Evolutionary conservation across 64 coral and sea anemone species (phyloP), one percentile per base, ranked within the genome.

Genomic region (Montipora sp.): DNA sequence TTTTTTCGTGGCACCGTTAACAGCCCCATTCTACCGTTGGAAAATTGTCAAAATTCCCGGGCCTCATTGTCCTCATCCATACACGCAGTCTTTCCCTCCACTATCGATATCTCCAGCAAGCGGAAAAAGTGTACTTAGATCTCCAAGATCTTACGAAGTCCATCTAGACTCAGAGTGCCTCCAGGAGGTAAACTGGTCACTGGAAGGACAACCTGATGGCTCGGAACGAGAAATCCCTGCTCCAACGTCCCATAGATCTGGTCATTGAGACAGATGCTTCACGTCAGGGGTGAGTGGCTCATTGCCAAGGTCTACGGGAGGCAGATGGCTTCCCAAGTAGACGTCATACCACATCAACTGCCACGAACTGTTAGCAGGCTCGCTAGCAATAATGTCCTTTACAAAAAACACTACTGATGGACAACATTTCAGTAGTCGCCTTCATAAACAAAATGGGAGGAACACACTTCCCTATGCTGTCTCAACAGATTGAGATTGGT

Each of bases 231-330:
- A 79, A 53, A 53, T 47, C 77, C 13, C 77, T 79, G 1, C 5
- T 53, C 47, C 46, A 51, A 16, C 77, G 18, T n/a, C 4, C 46
- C 5, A 70, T 71, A 75, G 79, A 94, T 15, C 44, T 88, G 18
- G 83, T 88, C 13, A 93, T 94, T 24, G 87, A 94, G 27, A 89
- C 67, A 59, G 93, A 90, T 49, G 87, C 79, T 47, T 89, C 92
- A 47, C 78, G 55, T 23, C 7, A 59, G 80, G 93, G 93, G 19
- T 83, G 92, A 79, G 93, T 36, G 36, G 93, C 93, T 15, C 23
- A 69, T 16, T 94, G 93, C 77, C 21, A 94, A 43, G 87, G 93
- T 2, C 65, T 90, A 90, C 86, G 75, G 87, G 87, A 65, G 93
- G 93, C 18, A 50, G 22, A 43, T 90, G 87, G 79, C 60, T 47